A percentile compares a stretch with the other conserved stretches of the same genome.
phyloP scores from a whole-genome alignment of 2,888 invertebrate species.

The Eurytoma californica region DNA sequence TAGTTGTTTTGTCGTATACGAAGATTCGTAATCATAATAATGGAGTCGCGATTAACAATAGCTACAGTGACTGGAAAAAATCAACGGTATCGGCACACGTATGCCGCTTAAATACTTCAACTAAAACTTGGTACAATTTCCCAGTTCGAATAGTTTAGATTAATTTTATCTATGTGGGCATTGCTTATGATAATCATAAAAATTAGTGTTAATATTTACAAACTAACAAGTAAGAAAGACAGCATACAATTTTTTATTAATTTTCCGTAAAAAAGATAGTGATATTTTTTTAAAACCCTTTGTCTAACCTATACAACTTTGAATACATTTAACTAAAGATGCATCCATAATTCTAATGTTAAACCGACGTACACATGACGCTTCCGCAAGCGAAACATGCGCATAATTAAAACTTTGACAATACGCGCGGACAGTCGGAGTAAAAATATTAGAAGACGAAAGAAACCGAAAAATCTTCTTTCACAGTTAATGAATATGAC shows the following conservation, averaged over 20 bases:
- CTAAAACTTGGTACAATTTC: too few relatives aligned
- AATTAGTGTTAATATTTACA: too few relatives aligned
- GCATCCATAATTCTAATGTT: conserved; percentile 40
- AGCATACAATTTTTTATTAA: too few relatives aligned
- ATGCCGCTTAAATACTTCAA: not conserved
- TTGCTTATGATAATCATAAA: too few relatives aligned
- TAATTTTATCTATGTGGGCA: too few relatives aligned
- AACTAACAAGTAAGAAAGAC: too few relatives aligned
- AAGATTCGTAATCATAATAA: conserved; percentile 30
- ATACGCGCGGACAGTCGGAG: not conserved
- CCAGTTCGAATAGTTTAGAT: too few relatives aligned
- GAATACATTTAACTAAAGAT: conserved; percentile 18
- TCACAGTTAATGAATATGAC: not conserved
- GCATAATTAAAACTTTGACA: conserved; percentile 38
- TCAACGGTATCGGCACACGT: not conserved
- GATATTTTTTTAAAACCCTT: not conserved
- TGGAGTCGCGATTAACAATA: conserved; percentile 29
- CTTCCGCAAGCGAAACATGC: conserved; percentile 43
- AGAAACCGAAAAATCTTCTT: conserved; percentile 1
- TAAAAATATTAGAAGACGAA: conserved; percentile 2
- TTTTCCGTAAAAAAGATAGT: too few relatives aligned
- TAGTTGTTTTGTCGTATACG: conserved; percentile 41
- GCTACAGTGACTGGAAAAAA: not conserved
- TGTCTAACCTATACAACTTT: conserved; percentile 5
- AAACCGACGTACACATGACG: conserved; percentile 23